A percentile compares a stretch with the other conserved stretches of the same genome.
phyloP scores from a whole-genome alignment of 2,797 vertebrate genomes.

The Lacerta viridis region DNA sequence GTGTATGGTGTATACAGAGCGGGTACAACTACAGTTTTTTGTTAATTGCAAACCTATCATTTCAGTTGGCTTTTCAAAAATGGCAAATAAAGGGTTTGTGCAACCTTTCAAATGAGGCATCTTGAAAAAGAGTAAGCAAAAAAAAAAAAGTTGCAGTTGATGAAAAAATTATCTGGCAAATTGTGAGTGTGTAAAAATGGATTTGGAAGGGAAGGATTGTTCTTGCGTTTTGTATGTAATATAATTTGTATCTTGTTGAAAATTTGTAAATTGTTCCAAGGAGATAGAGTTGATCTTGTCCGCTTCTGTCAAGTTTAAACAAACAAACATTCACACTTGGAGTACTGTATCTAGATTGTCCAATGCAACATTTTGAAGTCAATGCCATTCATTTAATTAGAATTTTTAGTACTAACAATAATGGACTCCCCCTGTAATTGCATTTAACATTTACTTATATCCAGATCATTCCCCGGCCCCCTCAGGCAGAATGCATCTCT shows the following conservation, averaged over 20 bases:
- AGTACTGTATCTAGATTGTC: neutral
- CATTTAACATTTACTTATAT: neutral
- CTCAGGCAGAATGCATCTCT: neutral
- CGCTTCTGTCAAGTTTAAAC: neutral
- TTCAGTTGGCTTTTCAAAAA: neutral
- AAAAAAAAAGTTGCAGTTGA: neutral
- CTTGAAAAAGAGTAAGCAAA: neutral
- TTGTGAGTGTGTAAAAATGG: neutral
- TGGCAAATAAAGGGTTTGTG: neutral
- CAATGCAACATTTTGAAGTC: slow-evolving; percentile 40
- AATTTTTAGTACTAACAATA: slow-evolving; percentile 1
- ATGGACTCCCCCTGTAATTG: neutral
- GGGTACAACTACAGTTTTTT: neutral
- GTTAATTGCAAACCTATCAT: neutral
- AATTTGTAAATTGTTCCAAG: neutral
- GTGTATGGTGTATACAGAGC: neutral
- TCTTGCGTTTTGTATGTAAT: neutral
- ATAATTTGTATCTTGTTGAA: neutral
- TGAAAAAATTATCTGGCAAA: neutral
- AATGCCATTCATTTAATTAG: slow-evolving; percentile 10
- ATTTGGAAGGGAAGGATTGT: neutral
- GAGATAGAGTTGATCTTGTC: neutral
- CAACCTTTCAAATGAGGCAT: neutral
- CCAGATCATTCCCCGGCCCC: neutral
- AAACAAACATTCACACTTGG: neutral